These are phyloP conservation scores for Chlamydotis undulata DNA, from an alignment of 2,113 vertebrate genomes.

Conservation along the genomic window DNA sequence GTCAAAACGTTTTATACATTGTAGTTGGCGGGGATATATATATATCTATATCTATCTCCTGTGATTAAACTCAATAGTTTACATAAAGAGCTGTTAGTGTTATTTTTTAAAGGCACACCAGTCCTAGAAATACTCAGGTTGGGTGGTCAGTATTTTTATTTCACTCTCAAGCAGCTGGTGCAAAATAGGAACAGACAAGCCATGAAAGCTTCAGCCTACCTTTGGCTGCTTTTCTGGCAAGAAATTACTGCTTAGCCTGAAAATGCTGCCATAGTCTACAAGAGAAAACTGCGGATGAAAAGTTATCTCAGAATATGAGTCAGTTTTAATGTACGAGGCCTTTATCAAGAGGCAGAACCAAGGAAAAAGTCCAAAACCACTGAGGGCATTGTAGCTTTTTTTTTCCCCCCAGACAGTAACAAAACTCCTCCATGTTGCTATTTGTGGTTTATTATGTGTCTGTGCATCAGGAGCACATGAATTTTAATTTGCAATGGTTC, in stretches of 20 bases:
- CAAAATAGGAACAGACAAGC: conserved; percentile 41
- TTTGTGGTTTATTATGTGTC: background rate
- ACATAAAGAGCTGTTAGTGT: background rate
- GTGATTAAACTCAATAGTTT: conserved; percentile 2
- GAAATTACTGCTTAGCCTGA: background rate
- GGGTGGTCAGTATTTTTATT: conserved; percentile 49
- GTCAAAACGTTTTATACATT: background rate
- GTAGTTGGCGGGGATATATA: background rate
- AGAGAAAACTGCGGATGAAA: background rate
- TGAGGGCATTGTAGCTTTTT: background rate
- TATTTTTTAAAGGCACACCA: conserved; percentile 3
- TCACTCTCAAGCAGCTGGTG: background rate
- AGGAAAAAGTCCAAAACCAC: background rate
- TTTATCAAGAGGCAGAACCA: background rate
- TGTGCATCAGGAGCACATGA: background rate
- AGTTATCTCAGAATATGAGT: background rate
- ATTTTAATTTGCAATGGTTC: background rate
- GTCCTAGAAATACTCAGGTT: conserved; percentile 23
- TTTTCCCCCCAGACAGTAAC: background rate
- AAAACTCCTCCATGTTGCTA: background rate
- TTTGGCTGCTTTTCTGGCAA: conserved; percentile 44
- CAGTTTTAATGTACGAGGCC: background rate
- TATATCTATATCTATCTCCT: too few relatives aligned
- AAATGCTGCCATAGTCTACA: background rate
- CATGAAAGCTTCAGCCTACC: conserved; percentile 29